Evolutionary conservation across 2,797 vertebrate species (phyloP).

Genomic region (Martes flavigula): DNA sequence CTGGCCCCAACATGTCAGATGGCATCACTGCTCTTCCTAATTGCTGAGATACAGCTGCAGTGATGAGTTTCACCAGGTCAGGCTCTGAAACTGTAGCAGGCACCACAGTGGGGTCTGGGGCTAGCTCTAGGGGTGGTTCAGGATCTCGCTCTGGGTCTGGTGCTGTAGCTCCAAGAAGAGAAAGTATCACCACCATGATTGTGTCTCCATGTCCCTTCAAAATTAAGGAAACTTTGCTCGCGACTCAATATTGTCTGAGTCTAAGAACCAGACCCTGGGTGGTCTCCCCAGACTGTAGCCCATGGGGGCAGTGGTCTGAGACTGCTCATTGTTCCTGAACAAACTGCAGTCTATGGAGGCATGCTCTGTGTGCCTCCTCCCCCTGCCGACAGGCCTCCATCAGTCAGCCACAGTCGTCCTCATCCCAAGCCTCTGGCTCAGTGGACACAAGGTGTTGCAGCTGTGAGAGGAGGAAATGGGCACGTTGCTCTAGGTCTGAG

Average conservation of each 20-base stretch:
- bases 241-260: neutral
- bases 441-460: constrained; percentile 87
- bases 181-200: neutral
- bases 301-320: neutral
- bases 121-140: neutral
- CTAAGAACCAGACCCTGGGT: neutral
- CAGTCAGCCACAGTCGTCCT: fast-evolving
- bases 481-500: constrained; percentile 91
- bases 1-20: neutral
- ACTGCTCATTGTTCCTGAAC: neutral
- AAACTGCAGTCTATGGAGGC: neutral
- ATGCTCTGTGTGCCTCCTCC: neutral
- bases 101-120: neutral
- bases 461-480: constrained; percentile 88
- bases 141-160: neutral
- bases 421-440: constrained; percentile 88
- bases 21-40: neutral
- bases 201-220: neutral
- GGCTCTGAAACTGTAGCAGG: neutral
- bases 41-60: neutral
- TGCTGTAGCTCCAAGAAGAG: neutral
- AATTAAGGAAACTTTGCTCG: neutral
- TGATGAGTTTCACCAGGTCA: neutral
- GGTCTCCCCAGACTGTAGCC: neutral
- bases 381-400: too few relatives aligned